Evolutionary conservation across 2,888 invertebrate genomes (phyloP).

Genomic region (Emmelina monodactyla): DNA sequence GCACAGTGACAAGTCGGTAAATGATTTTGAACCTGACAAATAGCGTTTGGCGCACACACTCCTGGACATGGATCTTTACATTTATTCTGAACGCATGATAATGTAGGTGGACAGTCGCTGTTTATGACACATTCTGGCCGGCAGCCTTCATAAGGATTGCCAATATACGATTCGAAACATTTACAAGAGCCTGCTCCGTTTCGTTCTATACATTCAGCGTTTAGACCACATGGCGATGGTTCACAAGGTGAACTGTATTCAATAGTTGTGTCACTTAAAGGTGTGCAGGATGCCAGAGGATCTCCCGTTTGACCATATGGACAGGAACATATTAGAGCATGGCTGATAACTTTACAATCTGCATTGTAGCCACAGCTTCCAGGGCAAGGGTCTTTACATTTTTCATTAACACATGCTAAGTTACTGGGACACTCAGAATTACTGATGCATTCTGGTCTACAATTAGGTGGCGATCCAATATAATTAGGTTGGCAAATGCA

Average conservation of each 20-base stretch:
- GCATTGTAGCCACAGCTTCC: slow-evolving; percentile 74
- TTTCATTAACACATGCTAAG: slow-evolving; percentile 72
- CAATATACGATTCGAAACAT: slow-evolving; percentile 68
- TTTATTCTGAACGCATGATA: slow-evolving; percentile 78
- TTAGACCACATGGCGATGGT: slow-evolving; percentile 73
- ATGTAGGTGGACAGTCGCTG: slow-evolving; percentile 76
- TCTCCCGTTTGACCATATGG: slow-evolving; percentile 71
- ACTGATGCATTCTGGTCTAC: slow-evolving; percentile 72
- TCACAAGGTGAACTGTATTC: slow-evolving; percentile 68
- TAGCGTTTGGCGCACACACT: slow-evolving; percentile 74
- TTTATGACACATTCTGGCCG: slow-evolving; percentile 83
- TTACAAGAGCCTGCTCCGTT: slow-evolving; percentile 76
- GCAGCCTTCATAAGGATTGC: slow-evolving; percentile 69
- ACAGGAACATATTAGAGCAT: slow-evolving; percentile 73
- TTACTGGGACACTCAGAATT: slow-evolving; percentile 73
- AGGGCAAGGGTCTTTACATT: slow-evolving; percentile 75
- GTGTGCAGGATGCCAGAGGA: slow-evolving; percentile 62
- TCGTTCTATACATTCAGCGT: slow-evolving; percentile 69
- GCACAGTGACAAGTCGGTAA: slow-evolving; percentile 76
- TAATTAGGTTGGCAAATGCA: slow-evolving; percentile 72
- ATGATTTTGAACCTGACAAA: slow-evolving; percentile 79
- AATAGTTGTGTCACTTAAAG: slow-evolving; percentile 40
- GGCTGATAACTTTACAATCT: slow-evolving; percentile 76
- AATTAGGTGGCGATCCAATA: slow-evolving; percentile 70
- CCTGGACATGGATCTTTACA: slow-evolving; percentile 83